A percentile compares a stretch with the other conserved stretches of the same genome.
Evolutionary conservation across 2,888 invertebrate species (phyloP).

Genomic region (Amphipoea oculea): DNA sequence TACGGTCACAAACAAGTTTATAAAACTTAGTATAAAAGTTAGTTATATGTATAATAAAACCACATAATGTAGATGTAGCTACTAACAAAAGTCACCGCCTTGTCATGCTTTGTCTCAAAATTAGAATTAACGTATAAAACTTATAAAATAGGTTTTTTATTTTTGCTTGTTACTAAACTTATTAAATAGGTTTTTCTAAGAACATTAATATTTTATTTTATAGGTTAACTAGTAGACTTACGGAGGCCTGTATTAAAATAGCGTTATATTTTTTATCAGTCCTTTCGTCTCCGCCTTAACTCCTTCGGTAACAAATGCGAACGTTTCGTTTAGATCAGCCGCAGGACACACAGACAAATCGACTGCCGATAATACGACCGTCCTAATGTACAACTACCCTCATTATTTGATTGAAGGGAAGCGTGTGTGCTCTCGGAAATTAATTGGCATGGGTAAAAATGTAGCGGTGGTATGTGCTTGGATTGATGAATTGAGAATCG

Average conservation of each 20-base stretch:
- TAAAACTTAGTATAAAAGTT: too few relatives aligned
- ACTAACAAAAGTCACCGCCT: neutral
- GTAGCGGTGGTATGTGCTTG: too few relatives aligned
- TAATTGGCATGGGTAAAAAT: neutral
- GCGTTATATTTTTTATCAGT: neutral
- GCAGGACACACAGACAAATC: slow-evolving; percentile 23
- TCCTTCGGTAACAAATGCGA: slow-evolving; percentile 48
- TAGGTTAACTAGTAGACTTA: neutral
- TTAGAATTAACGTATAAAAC: neutral
- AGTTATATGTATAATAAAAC: neutral
- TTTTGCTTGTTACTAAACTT: too few relatives aligned
- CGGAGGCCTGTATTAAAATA: neutral
- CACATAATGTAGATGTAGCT: neutral
- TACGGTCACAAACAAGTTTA: neutral
- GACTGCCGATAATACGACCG: slow-evolving; percentile 26
- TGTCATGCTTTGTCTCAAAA: too few relatives aligned
- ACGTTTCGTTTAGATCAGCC: slow-evolving; percentile 42
- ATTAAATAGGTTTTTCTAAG: too few relatives aligned
- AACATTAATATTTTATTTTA: neutral
- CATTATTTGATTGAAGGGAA: slow-evolving; percentile 34
- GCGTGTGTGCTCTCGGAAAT: neutral
- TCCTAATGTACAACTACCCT: slow-evolving; percentile 28
- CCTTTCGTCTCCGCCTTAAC: slow-evolving; percentile 42
- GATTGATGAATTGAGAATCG: neutral
- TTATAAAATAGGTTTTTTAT: neutral